Conservation (phyloP, 92 coral and sea anemone genomes). For the Palythoa heliodiscus region DNA sequence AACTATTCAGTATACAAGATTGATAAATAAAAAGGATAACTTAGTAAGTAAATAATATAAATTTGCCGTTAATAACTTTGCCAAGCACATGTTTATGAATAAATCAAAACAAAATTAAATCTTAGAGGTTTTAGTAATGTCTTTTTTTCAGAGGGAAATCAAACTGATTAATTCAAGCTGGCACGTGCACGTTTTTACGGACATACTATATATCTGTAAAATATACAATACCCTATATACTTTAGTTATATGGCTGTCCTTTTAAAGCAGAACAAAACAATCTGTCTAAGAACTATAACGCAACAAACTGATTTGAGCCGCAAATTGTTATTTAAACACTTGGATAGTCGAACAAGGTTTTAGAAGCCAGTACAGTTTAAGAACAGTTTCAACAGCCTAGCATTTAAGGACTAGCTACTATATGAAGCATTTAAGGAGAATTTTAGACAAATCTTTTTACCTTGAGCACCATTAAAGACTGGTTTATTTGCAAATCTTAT, state of each 20-base stretch:
- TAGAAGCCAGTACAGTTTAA: neutral
- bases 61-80: neutral
- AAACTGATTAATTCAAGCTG: constrained; percentile 24
- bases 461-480: constrained; percentile 11
- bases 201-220: neutral
- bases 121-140: constrained; percentile 22
- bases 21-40: neutral
- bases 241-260: neutral
- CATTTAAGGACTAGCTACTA: constrained; percentile 14
- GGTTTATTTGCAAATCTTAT: constrained; percentile 17
- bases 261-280: neutral
- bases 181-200: neutral
- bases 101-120: constrained; percentile 40
- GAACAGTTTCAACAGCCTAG: neutral
- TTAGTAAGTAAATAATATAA: neutral
- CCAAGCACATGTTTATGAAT: constrained; percentile 23
- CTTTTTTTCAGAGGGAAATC: constrained; percentile 28
- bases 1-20: neutral
- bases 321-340: neutral
- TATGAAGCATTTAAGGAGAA: constrained; percentile 14
- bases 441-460: constrained; percentile 9
- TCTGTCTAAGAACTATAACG: neutral
- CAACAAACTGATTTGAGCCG: neutral
- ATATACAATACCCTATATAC: neutral
- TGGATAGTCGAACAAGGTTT: neutral